Conservation (phyloP, 2,888 invertebrate genomes). For the Eudasyphora cyanicolor region DNA sequence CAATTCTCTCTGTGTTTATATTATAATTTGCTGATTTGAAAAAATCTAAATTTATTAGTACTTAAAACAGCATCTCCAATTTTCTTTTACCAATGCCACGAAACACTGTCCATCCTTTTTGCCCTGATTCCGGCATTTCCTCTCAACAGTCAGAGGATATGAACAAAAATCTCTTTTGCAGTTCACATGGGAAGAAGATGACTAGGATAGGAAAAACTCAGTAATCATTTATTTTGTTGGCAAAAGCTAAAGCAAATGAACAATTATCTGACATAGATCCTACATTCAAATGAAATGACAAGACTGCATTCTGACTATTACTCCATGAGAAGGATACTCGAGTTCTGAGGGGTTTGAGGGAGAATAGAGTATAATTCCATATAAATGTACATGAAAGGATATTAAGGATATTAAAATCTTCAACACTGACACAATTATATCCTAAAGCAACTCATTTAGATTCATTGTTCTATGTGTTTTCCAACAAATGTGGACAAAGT, state of each 20-base stretch:
- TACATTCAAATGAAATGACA: not conserved
- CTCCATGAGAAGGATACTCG: too few species aligned
- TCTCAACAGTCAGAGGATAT: not conserved
- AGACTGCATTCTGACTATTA: too few species aligned
- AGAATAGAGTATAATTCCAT: slow-evolving; percentile 13
- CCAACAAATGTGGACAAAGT: too few species aligned
- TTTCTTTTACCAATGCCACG: too few species aligned
- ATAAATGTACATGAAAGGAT: not conserved
- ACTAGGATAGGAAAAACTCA: not conserved
- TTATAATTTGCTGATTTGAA: too few species aligned
- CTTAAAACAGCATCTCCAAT: too few species aligned
- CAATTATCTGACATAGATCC: slow-evolving; percentile 38
- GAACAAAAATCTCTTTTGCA: not conserved
- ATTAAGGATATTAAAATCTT: not conserved
- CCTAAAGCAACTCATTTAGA: not conserved
- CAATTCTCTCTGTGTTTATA: too few species aligned
- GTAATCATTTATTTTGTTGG: slow-evolving; percentile 47
- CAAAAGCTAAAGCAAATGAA: slow-evolving; percentile 37
- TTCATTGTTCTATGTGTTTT: too few species aligned
- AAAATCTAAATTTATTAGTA: too few species aligned
- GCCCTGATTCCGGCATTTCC: not conserved
- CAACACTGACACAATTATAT: not conserved
- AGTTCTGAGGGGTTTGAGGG: too few species aligned
- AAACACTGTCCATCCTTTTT: too few species aligned
- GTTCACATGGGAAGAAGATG: not conserved